phyloP scores from a whole-genome alignment of 2,888 invertebrate species.

The Lamellibrachia columna region DNA sequence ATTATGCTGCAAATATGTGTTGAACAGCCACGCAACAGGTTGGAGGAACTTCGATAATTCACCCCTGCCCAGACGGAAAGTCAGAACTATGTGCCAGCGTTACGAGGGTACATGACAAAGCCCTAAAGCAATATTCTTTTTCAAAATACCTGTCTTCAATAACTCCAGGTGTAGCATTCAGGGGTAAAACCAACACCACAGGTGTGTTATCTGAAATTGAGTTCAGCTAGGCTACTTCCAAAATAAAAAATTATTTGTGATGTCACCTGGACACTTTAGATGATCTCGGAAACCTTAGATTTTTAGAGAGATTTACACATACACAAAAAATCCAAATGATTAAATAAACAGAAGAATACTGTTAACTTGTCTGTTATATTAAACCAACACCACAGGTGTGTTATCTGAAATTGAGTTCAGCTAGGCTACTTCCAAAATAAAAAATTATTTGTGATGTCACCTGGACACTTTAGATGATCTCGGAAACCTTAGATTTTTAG shows the following conservation, averaged over 20 bases:
- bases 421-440: not conserved
- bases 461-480: no score
- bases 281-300: no score
- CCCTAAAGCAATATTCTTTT: not conserved
- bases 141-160: constrained; percentile 3
- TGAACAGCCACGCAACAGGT: not conserved
- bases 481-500: no score
- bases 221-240: not conserved
- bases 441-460: not conserved
- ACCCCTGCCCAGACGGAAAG: not conserved
- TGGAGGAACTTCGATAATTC: not conserved
- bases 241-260: not conserved
- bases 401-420: not conserved
- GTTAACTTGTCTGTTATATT: no score
- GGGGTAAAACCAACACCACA: not conserved
- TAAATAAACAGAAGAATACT: no score
- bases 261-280: not conserved
- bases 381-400: not conserved
- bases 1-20: not conserved
- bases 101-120: not conserved
- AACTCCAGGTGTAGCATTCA: not conserved
- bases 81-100: not conserved
- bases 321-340: no score
- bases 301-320: no score
- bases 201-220: not conserved